Evolutionary conservation across 1,140 invertebrate genomes (phyloP).

Genomic region (Zeugodacus cucurbitae): DNA sequence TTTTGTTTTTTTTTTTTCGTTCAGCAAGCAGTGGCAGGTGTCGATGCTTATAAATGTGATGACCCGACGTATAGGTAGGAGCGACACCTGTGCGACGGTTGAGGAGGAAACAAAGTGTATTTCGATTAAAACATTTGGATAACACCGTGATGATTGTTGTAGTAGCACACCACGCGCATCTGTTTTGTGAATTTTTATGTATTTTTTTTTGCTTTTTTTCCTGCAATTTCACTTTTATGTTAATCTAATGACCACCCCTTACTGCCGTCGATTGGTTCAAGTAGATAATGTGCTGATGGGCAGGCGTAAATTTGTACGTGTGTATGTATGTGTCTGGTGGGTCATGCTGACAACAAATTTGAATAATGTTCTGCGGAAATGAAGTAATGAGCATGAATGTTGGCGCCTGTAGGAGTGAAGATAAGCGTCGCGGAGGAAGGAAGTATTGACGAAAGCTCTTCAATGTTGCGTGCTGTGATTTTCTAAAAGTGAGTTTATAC

Average conservation of each 20-base stretch:
- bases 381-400: background rate
- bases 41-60: slow-evolving; percentile 15
- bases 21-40: background rate
- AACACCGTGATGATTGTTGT: background rate
- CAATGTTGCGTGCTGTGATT: background rate
- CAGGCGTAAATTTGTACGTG: background rate
- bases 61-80: background rate
- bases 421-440: background rate
- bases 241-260: background rate
- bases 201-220: background rate
- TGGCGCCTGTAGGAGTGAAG: background rate
- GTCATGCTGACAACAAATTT: background rate
- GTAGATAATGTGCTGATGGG: background rate
- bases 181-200: background rate
- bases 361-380: slow-evolving; percentile 1
- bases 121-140: slow-evolving; percentile 29
- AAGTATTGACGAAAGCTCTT: background rate
- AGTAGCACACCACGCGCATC: background rate
- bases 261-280: background rate
- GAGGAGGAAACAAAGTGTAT: background rate
- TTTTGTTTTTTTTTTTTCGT: background rate
- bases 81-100: background rate
- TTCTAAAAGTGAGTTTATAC: background rate
- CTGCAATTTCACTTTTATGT: background rate
- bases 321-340: background rate